Evolutionary conservation across 1,140 invertebrate genomes (phyloP).

Genomic region (Euwallacea similis): DNA sequence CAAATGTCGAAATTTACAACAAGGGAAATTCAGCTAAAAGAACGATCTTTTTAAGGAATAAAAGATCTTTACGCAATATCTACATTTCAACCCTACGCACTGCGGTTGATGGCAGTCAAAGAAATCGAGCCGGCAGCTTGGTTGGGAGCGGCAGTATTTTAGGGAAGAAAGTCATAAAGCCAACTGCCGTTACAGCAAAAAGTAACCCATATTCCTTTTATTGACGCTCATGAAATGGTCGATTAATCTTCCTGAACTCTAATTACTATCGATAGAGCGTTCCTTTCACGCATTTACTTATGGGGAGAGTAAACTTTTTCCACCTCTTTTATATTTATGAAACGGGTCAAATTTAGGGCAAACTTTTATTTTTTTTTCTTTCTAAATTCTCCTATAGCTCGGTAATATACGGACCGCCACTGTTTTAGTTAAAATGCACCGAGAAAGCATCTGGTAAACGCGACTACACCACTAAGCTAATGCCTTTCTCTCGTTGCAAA

Average conservation of each 20-base stretch:
- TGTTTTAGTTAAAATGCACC: background rate
- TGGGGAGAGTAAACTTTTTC: conserved; percentile 21
- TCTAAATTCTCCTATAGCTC: too few species aligned
- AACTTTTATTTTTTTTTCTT: too few species aligned
- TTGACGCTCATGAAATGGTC: conserved; percentile 28
- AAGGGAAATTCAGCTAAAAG: background rate
- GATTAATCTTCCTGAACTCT: conserved; percentile 25
- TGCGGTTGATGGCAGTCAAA: conserved; percentile 12
- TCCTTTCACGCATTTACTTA: conserved; percentile 27
- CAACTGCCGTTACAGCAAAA: conserved; percentile 25
- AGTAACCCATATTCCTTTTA: conserved; percentile 29
- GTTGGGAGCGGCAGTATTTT: conserved; percentile 17
- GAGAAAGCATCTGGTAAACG: conserved; percentile 1
- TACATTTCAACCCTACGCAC: conserved; percentile 9
- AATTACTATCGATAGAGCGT: conserved; percentile 28
- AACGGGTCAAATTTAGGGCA: too few species aligned
- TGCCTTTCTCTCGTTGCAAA: conserved; percentile 6
- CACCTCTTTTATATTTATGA: too few species aligned
- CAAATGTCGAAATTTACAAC: background rate
- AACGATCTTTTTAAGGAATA: too few species aligned
- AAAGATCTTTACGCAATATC: too few species aligned
- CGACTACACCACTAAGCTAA: conserved; percentile 3
- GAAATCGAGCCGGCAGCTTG: conserved; percentile 5
- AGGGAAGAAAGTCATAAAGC: conserved; percentile 28
- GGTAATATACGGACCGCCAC: too few species aligned